phyloP scores from a whole-genome alignment of 2,797 vertebrate genomes.

The Cheirogaleus major region DNA sequence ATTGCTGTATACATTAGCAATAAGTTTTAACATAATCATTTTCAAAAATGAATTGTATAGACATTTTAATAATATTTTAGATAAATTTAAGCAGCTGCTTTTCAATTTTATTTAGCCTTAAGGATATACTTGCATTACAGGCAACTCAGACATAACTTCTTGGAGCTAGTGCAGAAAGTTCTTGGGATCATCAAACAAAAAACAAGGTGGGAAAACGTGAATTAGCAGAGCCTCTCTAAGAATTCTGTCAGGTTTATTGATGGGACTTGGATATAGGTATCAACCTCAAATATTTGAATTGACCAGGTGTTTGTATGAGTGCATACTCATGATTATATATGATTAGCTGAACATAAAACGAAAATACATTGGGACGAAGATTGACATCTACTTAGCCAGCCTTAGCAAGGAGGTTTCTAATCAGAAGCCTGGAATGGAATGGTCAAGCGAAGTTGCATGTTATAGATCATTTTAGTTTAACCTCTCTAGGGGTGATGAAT shows the following conservation, averaged over 20 bases:
- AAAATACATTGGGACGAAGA: not conserved
- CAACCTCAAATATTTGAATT: not conserved
- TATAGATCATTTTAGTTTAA: not conserved
- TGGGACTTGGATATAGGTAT: not conserved
- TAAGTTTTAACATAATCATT: slow-evolving; percentile 24
- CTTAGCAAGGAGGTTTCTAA: not conserved
- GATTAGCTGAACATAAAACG: not conserved
- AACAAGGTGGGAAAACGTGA: not conserved
- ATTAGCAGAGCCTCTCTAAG: not conserved
- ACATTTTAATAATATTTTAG: slow-evolving; percentile 51
- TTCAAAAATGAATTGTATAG: slow-evolving; percentile 19
- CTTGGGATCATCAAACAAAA: not conserved
- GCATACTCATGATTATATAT: not conserved
- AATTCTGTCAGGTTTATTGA: not conserved
- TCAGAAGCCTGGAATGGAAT: not conserved
- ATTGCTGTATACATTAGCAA: not conserved
- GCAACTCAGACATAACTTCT: slow-evolving; percentile 47
- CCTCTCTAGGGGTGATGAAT: not conserved
- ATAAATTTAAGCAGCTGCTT: slow-evolving; percentile 55
- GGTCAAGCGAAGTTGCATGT: not conserved
- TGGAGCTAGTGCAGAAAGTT: slow-evolving; percentile 40
- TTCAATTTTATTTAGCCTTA: slow-evolving; percentile 66
- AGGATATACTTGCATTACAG: slow-evolving; percentile 37
- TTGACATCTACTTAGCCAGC: not conserved
- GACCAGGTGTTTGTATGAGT: not conserved